Evolutionary conservation across 2,797 vertebrate genomes (phyloP), one percentile per base, ranked within the genome.

Genomic region (Myotis planiceps): DNA sequence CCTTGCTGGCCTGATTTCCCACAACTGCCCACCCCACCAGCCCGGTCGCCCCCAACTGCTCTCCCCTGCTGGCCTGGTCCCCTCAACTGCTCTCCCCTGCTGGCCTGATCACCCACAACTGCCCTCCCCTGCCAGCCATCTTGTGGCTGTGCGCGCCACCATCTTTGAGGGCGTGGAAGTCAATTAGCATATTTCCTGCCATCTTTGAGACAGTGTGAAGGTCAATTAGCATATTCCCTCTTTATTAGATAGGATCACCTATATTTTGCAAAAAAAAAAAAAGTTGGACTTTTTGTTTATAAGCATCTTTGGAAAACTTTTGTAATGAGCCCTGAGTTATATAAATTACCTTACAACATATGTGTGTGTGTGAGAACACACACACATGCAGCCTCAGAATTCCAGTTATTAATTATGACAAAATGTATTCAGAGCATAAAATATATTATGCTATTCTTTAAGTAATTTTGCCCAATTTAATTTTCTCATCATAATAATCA

Each of bases 1-100:
- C 42, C 42, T 9, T 10, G 42, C 42, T 2, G 0, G 9, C 42
- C 42, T 42, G 42, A 0, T 42, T 2, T 0, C 42, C 42, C 9
- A 2, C 42, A 42, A 42, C 39, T 39, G 39, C 39, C 39, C 6
- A 5, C 37, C 5, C 37, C 5, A 4, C 37, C 5, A 6, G 1
- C 37, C 37, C 4, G 37, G 37, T 39, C 34, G 5, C 37, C 37
- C 37, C 37, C 37, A 39, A 39, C 39, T 42, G 39, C 39, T 2
- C 39, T 42, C 37, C 37, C 5, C 37, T 39, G 37, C 37, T 5
- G 37, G 37, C 37, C 37, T 39, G 37, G 37, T 6, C 1, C 39
- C 39, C 39, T 6, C 1, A 39, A 39, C 42, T 42, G 42, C 42
- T 7, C 42, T 42, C 42, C 42, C 9, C 39, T 39, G 6, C 39